These are phyloP conservation scores for Antennarius striatus DNA, from an alignment of 2,113 vertebrate genomes.

Conservation along the genomic window DNA sequence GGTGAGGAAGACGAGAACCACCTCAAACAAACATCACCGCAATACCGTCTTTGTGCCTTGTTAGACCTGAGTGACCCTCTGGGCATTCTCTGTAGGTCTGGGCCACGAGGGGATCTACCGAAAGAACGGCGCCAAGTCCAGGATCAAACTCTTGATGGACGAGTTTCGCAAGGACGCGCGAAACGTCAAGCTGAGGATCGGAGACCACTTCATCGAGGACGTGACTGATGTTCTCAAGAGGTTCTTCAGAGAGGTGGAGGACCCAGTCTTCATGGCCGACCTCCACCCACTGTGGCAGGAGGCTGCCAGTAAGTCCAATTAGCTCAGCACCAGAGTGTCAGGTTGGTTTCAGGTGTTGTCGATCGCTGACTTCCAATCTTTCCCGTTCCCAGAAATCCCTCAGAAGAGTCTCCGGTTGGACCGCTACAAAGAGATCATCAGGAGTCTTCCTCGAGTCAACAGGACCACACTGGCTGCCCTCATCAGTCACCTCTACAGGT, in stretches of 20 bases:
- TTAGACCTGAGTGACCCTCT: slow-evolving; percentile 3
- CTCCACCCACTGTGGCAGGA: slow-evolving; percentile 91
- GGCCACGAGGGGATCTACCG: slow-evolving; percentile 95
- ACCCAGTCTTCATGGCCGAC: slow-evolving; percentile 90
- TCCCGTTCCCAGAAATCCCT: slow-evolving; percentile 75
- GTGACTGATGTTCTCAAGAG: slow-evolving; percentile 96
- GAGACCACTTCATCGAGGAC: slow-evolving; percentile 96
- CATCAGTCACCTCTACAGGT: slow-evolving; percentile 94
- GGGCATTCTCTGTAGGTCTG: slow-evolving; percentile 78
- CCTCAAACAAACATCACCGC: neutral
- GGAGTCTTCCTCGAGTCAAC: slow-evolving; percentile 89
- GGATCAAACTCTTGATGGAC: slow-evolving; percentile 94
- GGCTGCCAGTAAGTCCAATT: slow-evolving; percentile 85
- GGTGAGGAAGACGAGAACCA: slow-evolving; percentile 76
- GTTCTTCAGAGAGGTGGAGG: slow-evolving; percentile 95
- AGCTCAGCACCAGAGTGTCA: too few relatives aligned
- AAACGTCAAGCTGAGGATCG: slow-evolving; percentile 92
- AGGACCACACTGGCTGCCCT: slow-evolving; percentile 89
- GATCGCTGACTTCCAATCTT: neutral
- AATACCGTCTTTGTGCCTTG: neutral
- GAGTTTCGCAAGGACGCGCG: slow-evolving; percentile 94
- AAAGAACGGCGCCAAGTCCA: slow-evolving; percentile 93
- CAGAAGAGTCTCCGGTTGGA: slow-evolving; percentile 86
- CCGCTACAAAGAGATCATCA: slow-evolving; percentile 92
- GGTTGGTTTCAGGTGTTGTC: neutral